These are phyloP conservation scores for Drosophila nigrodunni DNA, from an alignment of 1,140 invertebrate genomes.

Conservation along the genomic window DNA sequence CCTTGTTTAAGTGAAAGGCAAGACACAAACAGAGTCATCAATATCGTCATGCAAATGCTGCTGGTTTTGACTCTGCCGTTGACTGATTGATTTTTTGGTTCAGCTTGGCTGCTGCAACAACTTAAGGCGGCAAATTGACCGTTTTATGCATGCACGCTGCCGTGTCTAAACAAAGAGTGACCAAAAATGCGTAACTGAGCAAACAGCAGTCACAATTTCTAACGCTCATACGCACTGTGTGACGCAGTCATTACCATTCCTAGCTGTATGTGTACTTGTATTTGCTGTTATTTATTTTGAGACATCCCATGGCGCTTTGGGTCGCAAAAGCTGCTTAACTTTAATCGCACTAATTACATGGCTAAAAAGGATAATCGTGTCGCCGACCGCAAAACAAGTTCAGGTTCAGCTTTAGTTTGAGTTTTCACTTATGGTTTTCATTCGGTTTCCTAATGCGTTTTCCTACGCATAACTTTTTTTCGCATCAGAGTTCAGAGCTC, in stretches of 20 bases:
- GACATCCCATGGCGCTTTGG: slow-evolving; percentile 33
- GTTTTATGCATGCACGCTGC: slow-evolving; percentile 64
- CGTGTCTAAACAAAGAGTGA: slow-evolving; percentile 30
- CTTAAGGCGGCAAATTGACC: slow-evolving; percentile 72
- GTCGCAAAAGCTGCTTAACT: slow-evolving; percentile 60
- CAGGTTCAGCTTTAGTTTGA: slow-evolving; percentile 19
- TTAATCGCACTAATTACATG: slow-evolving; percentile 82
- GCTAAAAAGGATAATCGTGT: slow-evolving; percentile 84
- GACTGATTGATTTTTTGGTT: slow-evolving; percentile 24
- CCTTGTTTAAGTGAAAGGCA: slow-evolving; percentile 75
- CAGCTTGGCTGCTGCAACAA: slow-evolving; percentile 42
- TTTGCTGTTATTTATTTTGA: neutral
- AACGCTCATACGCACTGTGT: slow-evolving; percentile 11
- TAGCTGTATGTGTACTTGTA: slow-evolving; percentile 6
- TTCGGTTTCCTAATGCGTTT: slow-evolving; percentile 55
- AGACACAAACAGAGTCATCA: neutral
- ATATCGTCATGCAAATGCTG: neutral
- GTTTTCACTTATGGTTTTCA: neutral
- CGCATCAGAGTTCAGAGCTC: neutral
- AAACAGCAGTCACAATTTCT: slow-evolving; percentile 24
- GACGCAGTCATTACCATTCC: slow-evolving; percentile 14
- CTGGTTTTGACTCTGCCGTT: neutral
- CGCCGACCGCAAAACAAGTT: slow-evolving; percentile 60
- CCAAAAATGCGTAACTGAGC: slow-evolving; percentile 43
- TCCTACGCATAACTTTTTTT: slow-evolving; percentile 5